These are phyloP conservation scores for Apostichopus parvimensis DNA, from an alignment of 35 echinoderm and acorn worm species.

Conservation along the genomic window DNA sequence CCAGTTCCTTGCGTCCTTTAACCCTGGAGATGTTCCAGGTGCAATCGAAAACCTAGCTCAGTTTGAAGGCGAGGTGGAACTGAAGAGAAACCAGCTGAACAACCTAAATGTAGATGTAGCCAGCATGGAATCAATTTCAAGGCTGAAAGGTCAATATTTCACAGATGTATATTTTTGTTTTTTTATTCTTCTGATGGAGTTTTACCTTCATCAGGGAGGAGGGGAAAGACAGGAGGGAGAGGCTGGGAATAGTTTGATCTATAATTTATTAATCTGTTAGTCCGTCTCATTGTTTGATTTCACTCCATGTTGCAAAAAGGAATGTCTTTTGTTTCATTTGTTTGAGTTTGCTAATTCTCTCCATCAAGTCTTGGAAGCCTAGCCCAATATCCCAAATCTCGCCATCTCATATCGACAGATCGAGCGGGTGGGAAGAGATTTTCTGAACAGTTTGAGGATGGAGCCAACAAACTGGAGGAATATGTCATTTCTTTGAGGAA, in stretches of 20 bases:
- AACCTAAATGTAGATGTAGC: slow-evolving; percentile 90
- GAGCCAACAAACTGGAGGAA: slow-evolving; percentile 83
- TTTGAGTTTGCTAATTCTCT: too few species aligned
- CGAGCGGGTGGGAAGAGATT: slow-evolving; percentile 94
- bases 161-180: too few species aligned
- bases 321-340: too few species aligned
- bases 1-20: slow-evolving; percentile 79
- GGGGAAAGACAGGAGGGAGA: too few species aligned
- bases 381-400: too few species aligned
- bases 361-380: too few species aligned
- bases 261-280: too few species aligned
- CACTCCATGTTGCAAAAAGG: too few species aligned
- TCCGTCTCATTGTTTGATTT: too few species aligned
- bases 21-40: slow-evolving; percentile 81
- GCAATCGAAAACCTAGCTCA: slow-evolving; percentile 74
- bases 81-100: slow-evolving; percentile 82
- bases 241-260: too few species aligned
- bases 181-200: too few species aligned
- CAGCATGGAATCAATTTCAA: slow-evolving; percentile 80
- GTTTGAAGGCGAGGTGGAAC: slow-evolving; percentile 88
- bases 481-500: slow-evolving; percentile 77
- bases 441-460: slow-evolving; percentile 98
- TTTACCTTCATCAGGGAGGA: too few species aligned
- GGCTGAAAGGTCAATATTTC: slow-evolving; percentile 77
- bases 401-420: slow-evolving; percentile 49